phyloP scores from a whole-genome alignment of 2,113 vertebrate genomes.

The Zingel zingel region DNA sequence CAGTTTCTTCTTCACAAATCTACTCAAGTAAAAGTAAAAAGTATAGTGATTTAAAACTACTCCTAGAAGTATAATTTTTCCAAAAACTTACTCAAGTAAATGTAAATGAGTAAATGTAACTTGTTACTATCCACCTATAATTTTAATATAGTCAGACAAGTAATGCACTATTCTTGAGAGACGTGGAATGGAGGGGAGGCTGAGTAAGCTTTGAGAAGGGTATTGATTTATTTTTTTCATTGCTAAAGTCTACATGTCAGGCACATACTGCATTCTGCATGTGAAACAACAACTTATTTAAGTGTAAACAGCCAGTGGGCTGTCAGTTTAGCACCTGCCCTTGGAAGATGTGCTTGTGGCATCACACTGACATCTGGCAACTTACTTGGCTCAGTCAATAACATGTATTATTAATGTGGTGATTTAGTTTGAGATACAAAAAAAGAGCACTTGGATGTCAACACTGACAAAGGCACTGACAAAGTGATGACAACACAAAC shows the following conservation, averaged over 20 bases:
- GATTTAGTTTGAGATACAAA: slow-evolving; percentile 18
- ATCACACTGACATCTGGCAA: slow-evolving; percentile 31
- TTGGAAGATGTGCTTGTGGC: background rate
- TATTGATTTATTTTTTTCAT: background rate
- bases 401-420: slow-evolving; percentile 12
- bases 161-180: background rate
- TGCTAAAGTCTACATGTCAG: background rate
- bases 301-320: background rate
- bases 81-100: too few relatives aligned
- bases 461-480: slow-evolving; percentile 8
- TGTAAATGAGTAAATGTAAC: too few relatives aligned
- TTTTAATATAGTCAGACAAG: slow-evolving; percentile 10
- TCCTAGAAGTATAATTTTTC: too few relatives aligned
- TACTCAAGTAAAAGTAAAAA: too few relatives aligned
- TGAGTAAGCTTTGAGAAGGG: background rate
- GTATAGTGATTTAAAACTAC: too few relatives aligned
- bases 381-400: background rate
- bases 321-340: background rate
- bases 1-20: too few relatives aligned
- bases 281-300: background rate
- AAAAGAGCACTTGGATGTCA: slow-evolving; percentile 12
- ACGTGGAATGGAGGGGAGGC: background rate
- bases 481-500: slow-evolving; percentile 15
- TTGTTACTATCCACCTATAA: too few relatives aligned
- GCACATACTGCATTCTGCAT: background rate